A percentile compares a stretch with the other conserved stretches of the same genome.
phyloP scores from a whole-genome alignment of 1,140 invertebrate genomes.

The Trichogramma pretiosum region DNA sequence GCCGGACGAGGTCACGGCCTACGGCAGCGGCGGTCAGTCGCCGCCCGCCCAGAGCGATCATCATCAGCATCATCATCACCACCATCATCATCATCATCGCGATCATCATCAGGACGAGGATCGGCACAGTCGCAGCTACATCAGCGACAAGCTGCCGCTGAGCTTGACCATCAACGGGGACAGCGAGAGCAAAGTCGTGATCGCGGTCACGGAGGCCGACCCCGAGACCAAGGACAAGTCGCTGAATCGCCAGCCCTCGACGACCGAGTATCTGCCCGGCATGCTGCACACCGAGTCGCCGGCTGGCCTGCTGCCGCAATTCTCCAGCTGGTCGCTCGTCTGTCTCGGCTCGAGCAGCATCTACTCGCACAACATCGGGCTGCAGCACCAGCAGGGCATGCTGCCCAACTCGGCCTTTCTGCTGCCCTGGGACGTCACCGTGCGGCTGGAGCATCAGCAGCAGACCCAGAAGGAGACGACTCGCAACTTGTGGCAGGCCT shows the following conservation, averaged over 20 bases:
- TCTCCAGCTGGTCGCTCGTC: slow-evolving; percentile 86
- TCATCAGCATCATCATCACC: too few relatives aligned
- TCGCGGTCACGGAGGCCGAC: slow-evolving; percentile 40
- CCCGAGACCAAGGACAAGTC: slow-evolving; percentile 49
- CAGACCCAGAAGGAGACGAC: too few relatives aligned
- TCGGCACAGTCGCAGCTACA: slow-evolving; percentile 28
- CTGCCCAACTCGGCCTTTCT: slow-evolving; percentile 82
- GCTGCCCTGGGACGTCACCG: slow-evolving; percentile 89
- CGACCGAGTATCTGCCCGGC: slow-evolving; percentile 80
- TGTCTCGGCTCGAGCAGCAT: slow-evolving; percentile 83
- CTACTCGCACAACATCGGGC: slow-evolving; percentile 82
- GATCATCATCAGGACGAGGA: slow-evolving; percentile 32
- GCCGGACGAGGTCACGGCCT: slow-evolving; percentile 36
- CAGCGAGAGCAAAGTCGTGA: slow-evolving; percentile 43
- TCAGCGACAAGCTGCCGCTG: slow-evolving; percentile 20
- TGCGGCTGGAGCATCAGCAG: slow-evolving; percentile 40
- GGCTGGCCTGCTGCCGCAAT: slow-evolving; percentile 70
- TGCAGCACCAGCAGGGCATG: slow-evolving; percentile 78
- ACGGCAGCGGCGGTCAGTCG: slow-evolving; percentile 37
- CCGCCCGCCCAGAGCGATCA: slow-evolving; percentile 31
- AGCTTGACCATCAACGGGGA: slow-evolving; percentile 37
- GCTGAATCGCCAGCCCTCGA: slow-evolving; percentile 66
- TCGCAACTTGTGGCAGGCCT: too few relatives aligned
- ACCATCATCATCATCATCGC: too few relatives aligned
- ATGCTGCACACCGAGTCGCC: slow-evolving; percentile 80